Evolutionary conservation across 2,888 invertebrate genomes (phyloP).

Genomic region (Panopea generosa): DNA sequence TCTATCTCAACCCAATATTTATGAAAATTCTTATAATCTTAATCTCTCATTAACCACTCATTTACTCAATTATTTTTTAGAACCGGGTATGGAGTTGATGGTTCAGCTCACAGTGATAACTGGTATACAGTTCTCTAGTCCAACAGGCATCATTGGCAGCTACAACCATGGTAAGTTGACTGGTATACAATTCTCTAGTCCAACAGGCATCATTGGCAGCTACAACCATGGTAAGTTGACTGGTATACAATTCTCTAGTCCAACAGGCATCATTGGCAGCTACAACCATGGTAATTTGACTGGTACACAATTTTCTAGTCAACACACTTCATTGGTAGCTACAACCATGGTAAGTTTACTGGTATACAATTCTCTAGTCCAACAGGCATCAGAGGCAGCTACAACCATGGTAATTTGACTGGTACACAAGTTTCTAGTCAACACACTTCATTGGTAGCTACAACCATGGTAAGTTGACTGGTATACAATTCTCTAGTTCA

Average conservation of each 20-base stretch:
- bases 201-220: conserved; percentile 82
- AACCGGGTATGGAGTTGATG: conserved; percentile 81
- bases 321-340: conserved; percentile 81
- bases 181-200: conserved; percentile 79
- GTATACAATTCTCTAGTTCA: conserved; percentile 80
- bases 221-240: conserved; percentile 81
- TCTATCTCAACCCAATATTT: too few species aligned
- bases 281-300: conserved; percentile 81
- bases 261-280: conserved; percentile 82
- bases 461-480: conserved; percentile 82
- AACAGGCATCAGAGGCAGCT: too few species aligned
- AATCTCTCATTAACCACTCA: too few species aligned
- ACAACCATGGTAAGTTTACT: conserved; percentile 78
- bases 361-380: too few species aligned
- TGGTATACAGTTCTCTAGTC: conserved; percentile 79
- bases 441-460: conserved; percentile 82
- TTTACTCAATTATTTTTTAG: too few species aligned
- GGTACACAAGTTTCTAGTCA: conserved; percentile 79
- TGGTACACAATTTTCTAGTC: conserved; percentile 79
- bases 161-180: conserved; percentile 82
- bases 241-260: conserved; percentile 79
- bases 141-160: conserved; percentile 82
- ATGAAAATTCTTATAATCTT: too few species aligned
- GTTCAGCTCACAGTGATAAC: conserved; percentile 78
- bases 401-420: conserved; percentile 71